phyloP scores from a whole-genome alignment of 2,888 invertebrate species.

The Phortica okadai region DNA sequence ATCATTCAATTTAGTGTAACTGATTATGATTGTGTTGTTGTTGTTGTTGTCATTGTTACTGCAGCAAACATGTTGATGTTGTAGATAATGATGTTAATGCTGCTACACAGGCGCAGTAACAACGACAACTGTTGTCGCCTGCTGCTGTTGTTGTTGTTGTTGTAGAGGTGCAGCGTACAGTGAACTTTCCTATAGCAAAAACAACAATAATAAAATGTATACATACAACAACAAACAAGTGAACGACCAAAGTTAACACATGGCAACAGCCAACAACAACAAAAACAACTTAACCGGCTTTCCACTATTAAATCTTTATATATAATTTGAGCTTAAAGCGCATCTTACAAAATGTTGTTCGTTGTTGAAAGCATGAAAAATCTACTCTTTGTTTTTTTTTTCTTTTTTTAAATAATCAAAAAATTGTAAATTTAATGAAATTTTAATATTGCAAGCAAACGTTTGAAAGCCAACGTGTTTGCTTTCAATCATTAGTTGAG shows the following conservation, averaged over 20 bases:
- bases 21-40: conserved; percentile 15
- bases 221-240: neutral
- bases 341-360: no score
- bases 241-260: conserved; percentile 41
- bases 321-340: neutral
- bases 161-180: conserved; percentile 45
- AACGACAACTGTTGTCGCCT: neutral
- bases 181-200: conserved; percentile 51
- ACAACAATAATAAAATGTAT: neutral
- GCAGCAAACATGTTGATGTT: conserved; percentile 36
- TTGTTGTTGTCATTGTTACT: conserved; percentile 61
- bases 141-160: conserved; percentile 20
- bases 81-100: conserved; percentile 37
- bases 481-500: neutral
- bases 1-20: conserved; percentile 23
- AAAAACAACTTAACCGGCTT: conserved; percentile 26
- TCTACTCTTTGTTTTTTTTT: no score
- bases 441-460: no score
- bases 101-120: conserved; percentile 8
- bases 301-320: neutral
- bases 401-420: no score
- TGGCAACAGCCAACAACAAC: conserved; percentile 44
- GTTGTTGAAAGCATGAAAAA: no score
- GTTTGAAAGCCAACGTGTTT: neutral
- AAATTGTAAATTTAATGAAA: no score